These are phyloP conservation scores for Pseudomyrmex cubaensis DNA, from an alignment of 1,140 invertebrate genomes.

Conservation along the genomic window DNA sequence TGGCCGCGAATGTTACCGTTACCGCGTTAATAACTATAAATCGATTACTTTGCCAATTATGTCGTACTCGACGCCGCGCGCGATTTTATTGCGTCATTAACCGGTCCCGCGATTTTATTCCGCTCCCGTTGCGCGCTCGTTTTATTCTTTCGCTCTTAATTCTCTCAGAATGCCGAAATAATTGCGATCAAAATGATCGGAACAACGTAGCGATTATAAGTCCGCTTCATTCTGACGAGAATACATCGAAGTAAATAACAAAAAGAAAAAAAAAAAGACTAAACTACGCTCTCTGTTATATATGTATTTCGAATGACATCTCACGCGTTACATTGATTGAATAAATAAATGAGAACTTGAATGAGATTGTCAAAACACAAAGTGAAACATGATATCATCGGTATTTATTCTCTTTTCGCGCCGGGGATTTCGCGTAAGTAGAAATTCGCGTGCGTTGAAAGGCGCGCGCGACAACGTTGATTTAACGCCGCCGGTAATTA, in stretches of 20 bases:
- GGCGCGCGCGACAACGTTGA: constrained; percentile 34
- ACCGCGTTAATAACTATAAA: constrained; percentile 67
- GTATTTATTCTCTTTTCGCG: too few relatives aligned
- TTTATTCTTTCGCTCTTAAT: constrained; percentile 7
- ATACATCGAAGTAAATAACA: not conserved
- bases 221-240: not conserved
- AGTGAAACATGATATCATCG: too few relatives aligned
- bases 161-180: constrained; percentile 41
- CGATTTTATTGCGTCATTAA: constrained; percentile 49
- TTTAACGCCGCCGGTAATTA: constrained; percentile 52
- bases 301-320: too few relatives aligned
- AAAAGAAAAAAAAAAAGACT: not conserved
- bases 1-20: constrained; percentile 25
- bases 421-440: not conserved
- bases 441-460: constrained; percentile 1
- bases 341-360: too few relatives aligned
- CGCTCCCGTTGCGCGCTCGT: not conserved
- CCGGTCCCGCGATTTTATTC: constrained; percentile 32
- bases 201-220: constrained; percentile 29
- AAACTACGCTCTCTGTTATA: too few relatives aligned
- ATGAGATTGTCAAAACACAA: too few relatives aligned
- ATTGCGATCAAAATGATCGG: constrained; percentile 35
- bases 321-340: too few relatives aligned
- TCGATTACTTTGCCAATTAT: constrained; percentile 68
- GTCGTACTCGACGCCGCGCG: constrained; percentile 23